Evolutionary conservation across 2,888 invertebrate species (phyloP).

Genomic region (Acrobasis suavella): DNA sequence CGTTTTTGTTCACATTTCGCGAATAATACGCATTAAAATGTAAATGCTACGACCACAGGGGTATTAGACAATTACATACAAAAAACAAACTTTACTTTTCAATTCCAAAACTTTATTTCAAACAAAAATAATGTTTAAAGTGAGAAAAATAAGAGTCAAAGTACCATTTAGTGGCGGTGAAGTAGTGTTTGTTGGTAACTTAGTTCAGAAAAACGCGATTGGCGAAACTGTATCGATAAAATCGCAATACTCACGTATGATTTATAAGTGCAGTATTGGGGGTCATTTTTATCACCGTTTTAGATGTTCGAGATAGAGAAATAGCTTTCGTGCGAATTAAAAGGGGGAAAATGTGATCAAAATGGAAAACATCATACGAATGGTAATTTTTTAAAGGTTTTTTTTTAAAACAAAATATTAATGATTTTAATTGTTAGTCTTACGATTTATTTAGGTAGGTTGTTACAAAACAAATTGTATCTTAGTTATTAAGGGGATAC

Average conservation of each 20-base stretch:
- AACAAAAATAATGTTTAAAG: not conserved
- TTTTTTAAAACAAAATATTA: too few relatives aligned
- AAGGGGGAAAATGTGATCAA: conserved; percentile 3
- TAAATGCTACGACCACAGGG: conserved; percentile 63
- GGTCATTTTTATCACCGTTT: conserved; percentile 28
- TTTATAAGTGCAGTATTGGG: conserved; percentile 32
- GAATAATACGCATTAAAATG: conserved; percentile 70
- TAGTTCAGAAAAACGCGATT: conserved; percentile 22
- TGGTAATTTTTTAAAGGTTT: too few relatives aligned
- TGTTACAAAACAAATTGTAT: too few relatives aligned
- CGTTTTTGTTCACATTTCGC: conserved; percentile 63
- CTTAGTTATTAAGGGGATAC: too few relatives aligned
- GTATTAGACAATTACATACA: conserved; percentile 65
- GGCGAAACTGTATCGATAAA: conserved; percentile 26
- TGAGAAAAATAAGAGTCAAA: not conserved
- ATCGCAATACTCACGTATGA: conserved; percentile 30
- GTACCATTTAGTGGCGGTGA: not conserved
- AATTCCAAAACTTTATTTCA: not conserved
- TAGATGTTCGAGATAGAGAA: conserved; percentile 10
- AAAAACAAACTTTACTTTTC: conserved; percentile 31
- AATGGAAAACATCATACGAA: not conserved
- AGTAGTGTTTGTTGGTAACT: not conserved
- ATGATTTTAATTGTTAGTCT: too few relatives aligned
- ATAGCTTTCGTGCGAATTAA: conserved; percentile 20
- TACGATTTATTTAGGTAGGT: too few relatives aligned